phyloP scores from a whole-genome alignment of 2,113 vertebrate species.

The Sinocyclocheilus grahami region DNA sequence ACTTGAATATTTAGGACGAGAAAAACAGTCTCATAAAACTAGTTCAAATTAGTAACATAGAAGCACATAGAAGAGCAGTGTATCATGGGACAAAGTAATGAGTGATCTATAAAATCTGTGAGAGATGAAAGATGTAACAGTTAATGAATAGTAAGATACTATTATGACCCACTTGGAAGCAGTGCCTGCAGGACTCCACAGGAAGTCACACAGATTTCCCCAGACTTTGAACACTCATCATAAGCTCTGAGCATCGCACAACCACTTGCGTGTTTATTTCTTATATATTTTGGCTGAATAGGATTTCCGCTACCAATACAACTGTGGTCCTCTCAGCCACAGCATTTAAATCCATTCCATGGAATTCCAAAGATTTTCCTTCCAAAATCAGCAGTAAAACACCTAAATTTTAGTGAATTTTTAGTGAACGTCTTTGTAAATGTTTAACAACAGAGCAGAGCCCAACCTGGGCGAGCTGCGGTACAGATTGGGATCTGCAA shows the following conservation, averaged over 20 bases:
- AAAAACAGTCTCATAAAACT: not conserved
- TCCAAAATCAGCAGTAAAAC: not conserved
- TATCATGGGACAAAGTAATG: not conserved
- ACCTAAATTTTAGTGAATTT: not conserved
- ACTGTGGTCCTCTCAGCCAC: not conserved
- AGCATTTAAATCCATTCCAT: not conserved
- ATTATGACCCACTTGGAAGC: not conserved
- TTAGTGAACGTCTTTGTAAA: not conserved
- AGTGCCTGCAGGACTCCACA: not conserved
- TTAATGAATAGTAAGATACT: not conserved
- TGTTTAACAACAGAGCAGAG: not conserved
- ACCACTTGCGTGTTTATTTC: not conserved
- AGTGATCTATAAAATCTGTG: not conserved
- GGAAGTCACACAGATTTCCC: not conserved
- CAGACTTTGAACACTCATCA: not conserved
- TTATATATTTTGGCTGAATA: not conserved
- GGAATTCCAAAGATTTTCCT: not conserved
- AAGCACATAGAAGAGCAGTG: not conserved
- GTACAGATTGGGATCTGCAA: constrained; percentile 16
- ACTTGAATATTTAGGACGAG: too few species aligned
- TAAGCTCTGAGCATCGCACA: not conserved
- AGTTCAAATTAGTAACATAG: not conserved
- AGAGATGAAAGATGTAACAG: not conserved
- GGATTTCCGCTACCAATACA: not conserved
- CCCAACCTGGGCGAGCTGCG: not conserved